Percentiles rank a stretch among this genome's conserved stretches.
These are phyloP conservation scores for Drosophila aldrichi DNA, from an alignment of 2,888 invertebrate species.

Conservation along the genomic window DNA sequence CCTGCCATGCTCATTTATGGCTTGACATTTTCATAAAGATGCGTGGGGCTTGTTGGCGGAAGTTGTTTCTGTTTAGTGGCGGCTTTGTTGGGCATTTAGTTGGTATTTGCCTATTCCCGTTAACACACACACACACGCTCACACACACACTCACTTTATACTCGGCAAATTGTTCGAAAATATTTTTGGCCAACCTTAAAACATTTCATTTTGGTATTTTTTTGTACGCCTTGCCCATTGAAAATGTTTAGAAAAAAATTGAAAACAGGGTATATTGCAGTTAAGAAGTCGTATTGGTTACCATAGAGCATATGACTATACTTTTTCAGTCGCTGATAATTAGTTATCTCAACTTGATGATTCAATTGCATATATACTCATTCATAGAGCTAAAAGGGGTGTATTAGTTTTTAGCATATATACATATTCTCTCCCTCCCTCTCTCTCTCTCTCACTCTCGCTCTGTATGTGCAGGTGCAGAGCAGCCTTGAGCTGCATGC, in stretches of 20 bases:
- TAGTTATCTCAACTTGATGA: neutral
- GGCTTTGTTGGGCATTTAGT: slow-evolving; percentile 38
- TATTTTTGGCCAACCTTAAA: slow-evolving; percentile 77
- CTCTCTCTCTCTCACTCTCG: neutral
- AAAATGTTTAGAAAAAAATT: neutral
- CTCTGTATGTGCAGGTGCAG: neutral
- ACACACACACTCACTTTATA: slow-evolving; percentile 16
- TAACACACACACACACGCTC: slow-evolving; percentile 16
- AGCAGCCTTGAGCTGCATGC: neutral
- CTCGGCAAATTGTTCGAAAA: slow-evolving; percentile 57
- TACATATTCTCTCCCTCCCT: neutral
- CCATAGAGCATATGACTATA: neutral
- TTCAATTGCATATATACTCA: neutral
- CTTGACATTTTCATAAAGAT: slow-evolving; percentile 79
- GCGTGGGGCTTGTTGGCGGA: slow-evolving; percentile 1
- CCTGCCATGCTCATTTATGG: slow-evolving; percentile 44
- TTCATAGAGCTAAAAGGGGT: too few species aligned
- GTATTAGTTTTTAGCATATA: neutral
- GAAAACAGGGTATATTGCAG: neutral
- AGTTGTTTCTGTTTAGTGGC: neutral
- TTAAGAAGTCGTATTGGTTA: neutral
- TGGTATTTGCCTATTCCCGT: slow-evolving; percentile 18
- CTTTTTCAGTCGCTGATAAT: too few species aligned
- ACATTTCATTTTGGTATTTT: slow-evolving; percentile 69
- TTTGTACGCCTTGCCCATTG: neutral